A percentile compares a stretch with the other conserved stretches of the same genome.
Conservation (phyloP, 2,113 vertebrate species). For the Synchiropus splendidus region DNA sequence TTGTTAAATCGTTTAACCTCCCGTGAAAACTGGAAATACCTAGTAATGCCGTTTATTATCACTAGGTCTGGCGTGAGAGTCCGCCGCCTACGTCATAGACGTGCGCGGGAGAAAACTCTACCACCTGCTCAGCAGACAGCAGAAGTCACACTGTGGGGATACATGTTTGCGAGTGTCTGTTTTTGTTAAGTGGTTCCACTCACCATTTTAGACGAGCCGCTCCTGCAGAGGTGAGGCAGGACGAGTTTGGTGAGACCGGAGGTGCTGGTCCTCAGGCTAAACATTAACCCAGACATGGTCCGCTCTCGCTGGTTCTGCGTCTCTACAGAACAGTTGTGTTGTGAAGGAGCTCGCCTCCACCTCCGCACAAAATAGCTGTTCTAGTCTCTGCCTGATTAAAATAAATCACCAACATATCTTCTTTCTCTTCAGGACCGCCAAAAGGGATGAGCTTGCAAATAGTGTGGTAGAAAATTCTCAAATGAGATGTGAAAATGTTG, state of each 20-base stretch:
- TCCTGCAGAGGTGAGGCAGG: conserved; percentile 9
- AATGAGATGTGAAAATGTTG: no score
- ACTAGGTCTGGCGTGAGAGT: no score
- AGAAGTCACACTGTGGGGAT: no score
- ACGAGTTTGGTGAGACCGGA: conserved; percentile 6
- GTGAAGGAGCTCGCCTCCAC: background rate
- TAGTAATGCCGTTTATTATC: no score
- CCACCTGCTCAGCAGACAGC: no score
- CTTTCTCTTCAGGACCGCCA: background rate
- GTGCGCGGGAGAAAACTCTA: no score
- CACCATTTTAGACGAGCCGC: conserved; percentile 57
- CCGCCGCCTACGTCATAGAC: no score
- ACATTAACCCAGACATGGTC: conserved; percentile 61
- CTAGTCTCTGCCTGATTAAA: conserved; percentile 50
- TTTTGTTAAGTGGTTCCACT: conserved; percentile 20
- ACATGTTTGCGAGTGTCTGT: no score
- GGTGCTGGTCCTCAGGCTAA: conserved; percentile 35
- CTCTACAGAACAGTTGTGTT: background rate
- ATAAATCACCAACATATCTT: background rate
- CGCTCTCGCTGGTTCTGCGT: background rate
- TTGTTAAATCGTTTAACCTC: no score
- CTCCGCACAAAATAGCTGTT: conserved; percentile 25
- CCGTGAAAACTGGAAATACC: no score
- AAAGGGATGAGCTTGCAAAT: no score
- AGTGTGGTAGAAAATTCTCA: no score